Percentiles rank a stretch among this genome's conserved stretches.
phyloP scores from a whole-genome alignment of 2,797 vertebrate species.

The Clarias laeviceps region DNA sequence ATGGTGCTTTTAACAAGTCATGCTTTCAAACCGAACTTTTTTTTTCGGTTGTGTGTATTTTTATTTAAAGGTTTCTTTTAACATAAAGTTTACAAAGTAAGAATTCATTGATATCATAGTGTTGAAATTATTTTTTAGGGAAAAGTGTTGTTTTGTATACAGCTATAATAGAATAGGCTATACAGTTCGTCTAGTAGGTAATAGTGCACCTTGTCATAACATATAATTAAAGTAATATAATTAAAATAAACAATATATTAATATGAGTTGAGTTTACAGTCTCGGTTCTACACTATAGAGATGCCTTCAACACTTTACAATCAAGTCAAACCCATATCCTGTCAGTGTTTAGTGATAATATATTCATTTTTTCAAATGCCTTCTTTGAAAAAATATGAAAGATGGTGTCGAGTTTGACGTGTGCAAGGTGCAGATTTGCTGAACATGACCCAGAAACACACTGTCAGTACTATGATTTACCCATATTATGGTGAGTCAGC shows the following conservation, averaged over 20 bases:
- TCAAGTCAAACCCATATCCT: neutral
- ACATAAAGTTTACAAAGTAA: neutral
- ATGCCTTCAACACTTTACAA: neutral
- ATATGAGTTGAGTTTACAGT: neutral
- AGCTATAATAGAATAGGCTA: neutral
- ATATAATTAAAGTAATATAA: neutral
- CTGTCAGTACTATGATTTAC: neutral
- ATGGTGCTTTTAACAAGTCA: slow-evolving; percentile 50
- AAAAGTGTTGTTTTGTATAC: neutral
- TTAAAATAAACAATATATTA: neutral
- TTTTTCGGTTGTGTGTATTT: neutral
- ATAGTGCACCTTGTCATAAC: neutral
- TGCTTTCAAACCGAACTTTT: slow-evolving; percentile 47
- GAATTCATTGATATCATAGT: neutral
- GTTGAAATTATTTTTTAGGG: no score
- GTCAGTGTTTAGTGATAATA: neutral
- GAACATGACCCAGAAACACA: slow-evolving; percentile 26
- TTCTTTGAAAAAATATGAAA: neutral
- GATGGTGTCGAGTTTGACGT: neutral
- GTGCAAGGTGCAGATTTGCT: slow-evolving; percentile 1
- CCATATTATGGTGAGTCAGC: slow-evolving; percentile 22
- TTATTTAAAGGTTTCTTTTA: slow-evolving; percentile 2
- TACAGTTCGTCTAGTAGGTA: neutral
- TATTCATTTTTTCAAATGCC: neutral
- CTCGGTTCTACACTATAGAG: neutral